Base-by-base conservation (phyloP, 2,888 invertebrate genomes). In the Euplexia lucipara region DNA sequence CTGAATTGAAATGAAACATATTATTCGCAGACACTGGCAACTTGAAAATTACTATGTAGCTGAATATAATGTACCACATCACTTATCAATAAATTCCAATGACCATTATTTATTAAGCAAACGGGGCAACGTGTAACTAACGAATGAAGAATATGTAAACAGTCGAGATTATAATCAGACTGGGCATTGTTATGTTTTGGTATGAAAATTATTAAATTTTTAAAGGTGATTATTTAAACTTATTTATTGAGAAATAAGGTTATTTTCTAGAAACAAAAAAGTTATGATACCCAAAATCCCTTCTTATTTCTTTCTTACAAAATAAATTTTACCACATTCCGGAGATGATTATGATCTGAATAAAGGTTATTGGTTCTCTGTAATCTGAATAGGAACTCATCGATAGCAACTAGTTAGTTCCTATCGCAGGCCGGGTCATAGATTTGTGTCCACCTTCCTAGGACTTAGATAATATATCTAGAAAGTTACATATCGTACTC, bases 21-120 rank as follows among this genome's bases (percentile, higher is more conserved):
- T n/a, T n/a, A n/a, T 70, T 61, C 34, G 70, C 47, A 53, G 52
- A 44, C 16, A 75, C 56, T 9, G 52, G 44, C 14, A 44, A 47
- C 62, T 53, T 76, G 12, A 70, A 52, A 30, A 75, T 49, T 35
- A 60, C 52, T 0, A 69, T 61, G 16, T 41, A 53, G 39, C 44
- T 52, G 20, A 71, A 18, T 39, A 52, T 60, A 69, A 75, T 75
- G 51, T 44, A 69, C 70, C 54, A 71, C 71, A 71, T 71, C 42
- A 69, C 76, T 69, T 60, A 60, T 44, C 45, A 56, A 18, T 71
- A 30, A 56, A 60, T 47, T 9, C 4, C 41, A 42, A 51, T 10
- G 10, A 47, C 18, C 76, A 72, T 72, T 44, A 45, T 74, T 57
- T 57, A 39, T 35, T 7, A 44, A 60, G 30, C 48, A 71, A 42